Base-by-base conservation (phyloP, 2,113 vertebrate species). In the Elephas maximus region DNA sequence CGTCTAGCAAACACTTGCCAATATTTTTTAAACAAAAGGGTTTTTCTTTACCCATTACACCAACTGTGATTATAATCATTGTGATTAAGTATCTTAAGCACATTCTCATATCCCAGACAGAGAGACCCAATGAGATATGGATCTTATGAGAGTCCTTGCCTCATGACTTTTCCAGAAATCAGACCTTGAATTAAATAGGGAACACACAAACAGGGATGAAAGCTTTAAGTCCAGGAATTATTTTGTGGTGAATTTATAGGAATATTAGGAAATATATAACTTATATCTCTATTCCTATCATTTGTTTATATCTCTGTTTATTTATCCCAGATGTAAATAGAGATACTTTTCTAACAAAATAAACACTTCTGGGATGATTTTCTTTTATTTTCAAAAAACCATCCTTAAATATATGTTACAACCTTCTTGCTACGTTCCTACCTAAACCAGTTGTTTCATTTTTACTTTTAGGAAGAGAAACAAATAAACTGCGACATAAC, bases 401-500 rank as follows among this genome's bases (percentile, higher is more conserved):
- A 60, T 57, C 45, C 26, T 79, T 87, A 88, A 57, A 51, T 48
- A 71, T 87, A n/a, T 33, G 51, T 81, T 73, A 88, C 14, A 45
- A 84, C 77, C 8, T 41, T 95, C 9, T 83, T 77, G 37, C 60
- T 90, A 5, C 6, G 14, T 95, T 83, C 45, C 37, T 73, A 65
- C 11, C 26, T 77, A 77, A 57, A 92, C 57, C 6, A 21, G 18
- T 63, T 91, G 3, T 90, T 62, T 88, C 30, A 14, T 93, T 93
- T 91, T 91, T 96, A 53, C 37, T 97, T 98, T 96, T 97, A 99
- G 99, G 98, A 99, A 97, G 99, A 99, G 96, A 99, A 99, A 88
- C 96, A 98, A 93, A 98, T 99, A 96, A 98, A 98, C 53, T 99
- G 99, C 98, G 99, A 99, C 3, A 97, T 99, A 21, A 98, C 96